Evolutionary conservation across 2,113 vertebrate species (phyloP).

Genomic region (Lichenostomus cassidix): DNA sequence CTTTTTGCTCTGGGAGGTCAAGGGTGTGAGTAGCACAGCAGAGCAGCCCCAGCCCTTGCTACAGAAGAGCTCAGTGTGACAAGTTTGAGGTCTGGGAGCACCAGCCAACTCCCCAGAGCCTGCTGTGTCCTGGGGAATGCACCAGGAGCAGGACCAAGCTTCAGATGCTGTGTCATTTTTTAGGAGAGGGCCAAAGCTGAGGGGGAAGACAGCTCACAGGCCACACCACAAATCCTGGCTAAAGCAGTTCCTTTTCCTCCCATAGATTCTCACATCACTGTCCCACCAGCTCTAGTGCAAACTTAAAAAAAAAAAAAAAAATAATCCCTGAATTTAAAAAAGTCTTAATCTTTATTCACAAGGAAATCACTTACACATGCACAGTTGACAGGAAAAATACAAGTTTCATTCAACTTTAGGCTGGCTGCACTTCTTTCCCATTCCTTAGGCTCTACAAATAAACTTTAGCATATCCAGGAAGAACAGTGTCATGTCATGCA

Average conservation of each 20-base stretch:
- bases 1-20: background rate
- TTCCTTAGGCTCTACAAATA: background rate
- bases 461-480: background rate
- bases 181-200: background rate
- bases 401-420: background rate
- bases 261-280: rapidly evolving
- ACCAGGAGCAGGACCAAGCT: background rate
- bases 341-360: background rate
- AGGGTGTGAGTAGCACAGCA: rapidly evolving
- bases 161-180: no score
- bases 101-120: background rate
- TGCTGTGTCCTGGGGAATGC: background rate
- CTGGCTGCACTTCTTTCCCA: background rate
- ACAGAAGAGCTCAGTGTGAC: background rate
- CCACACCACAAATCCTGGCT: background rate
- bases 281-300: background rate
- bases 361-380: background rate
- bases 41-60: background rate
- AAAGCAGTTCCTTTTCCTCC: background rate
- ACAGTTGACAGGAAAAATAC: background rate
- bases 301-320: background rate
- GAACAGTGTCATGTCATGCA: rapidly evolving
- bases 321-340: conserved; percentile 14
- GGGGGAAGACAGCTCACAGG: background rate
- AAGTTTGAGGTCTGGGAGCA: background rate